Evolutionary conservation across 2,113 vertebrate species (phyloP), one percentile per base, ranked within the genome.

Genomic region (Romanogobio albipinnatus): DNA sequence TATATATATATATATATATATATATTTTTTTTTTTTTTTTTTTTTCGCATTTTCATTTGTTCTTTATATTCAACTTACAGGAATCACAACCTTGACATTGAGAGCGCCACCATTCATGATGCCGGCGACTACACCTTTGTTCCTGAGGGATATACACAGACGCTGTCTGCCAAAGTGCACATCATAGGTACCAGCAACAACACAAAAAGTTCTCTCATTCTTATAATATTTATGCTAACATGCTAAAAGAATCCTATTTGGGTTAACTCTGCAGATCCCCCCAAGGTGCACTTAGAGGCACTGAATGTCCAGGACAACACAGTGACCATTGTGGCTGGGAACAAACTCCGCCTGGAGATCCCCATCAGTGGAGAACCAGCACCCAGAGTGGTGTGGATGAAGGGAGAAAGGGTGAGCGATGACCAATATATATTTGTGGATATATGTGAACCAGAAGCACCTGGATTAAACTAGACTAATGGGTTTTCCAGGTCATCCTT

Each of bases 101-200:
- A 90, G 24, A 90, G 89, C 7, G 84, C 94, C 88, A 92, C 95
- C 33, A 91, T 96, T 86, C 96, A 98, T 17, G 98, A 99, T 85
- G 95, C 96, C 76, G 98, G 96, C 64, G 97, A 99, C 80, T 99
- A 99, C 85, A 96, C 96, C 47, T 99, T 99, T 90, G 91, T 97
- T 82, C 98, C 97, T 26, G 98, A 99, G 81, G 96, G 96, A 26
- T 99, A 99, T 86, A 91, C 95, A 53, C 90, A 96, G 73, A 96
- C 95, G 84, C 95, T 99, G 88, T 91, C 94, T 70, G 96, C 95
- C 89, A 98, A 97, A 95, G 86, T 99, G 49, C 97, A 97, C 70
- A 93, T 99, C 83, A 96, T 98, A 86, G 98, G 98, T 99, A 93
- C 33, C 13, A 64, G n/a, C n/a, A 15, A 29, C 13, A 43, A 58